These are phyloP conservation scores for Trididemnum nubilum DNA, from an alignment of 23 tunicate species.

Conservation along the genomic window DNA sequence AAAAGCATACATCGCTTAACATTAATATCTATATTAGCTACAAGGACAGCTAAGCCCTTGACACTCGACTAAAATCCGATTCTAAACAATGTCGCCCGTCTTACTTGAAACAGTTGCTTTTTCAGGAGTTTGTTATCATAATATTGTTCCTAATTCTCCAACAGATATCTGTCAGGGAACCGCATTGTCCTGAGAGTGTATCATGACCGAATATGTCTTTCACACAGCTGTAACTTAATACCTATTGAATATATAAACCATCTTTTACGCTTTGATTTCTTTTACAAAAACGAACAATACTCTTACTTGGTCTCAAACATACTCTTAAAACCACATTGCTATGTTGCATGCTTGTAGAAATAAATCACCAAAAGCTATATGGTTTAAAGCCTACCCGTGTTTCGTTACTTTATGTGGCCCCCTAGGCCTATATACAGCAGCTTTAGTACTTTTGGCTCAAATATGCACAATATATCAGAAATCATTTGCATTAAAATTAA, in stretches of 20 bases:
- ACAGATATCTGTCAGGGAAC: background rate
- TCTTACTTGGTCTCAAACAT: no score
- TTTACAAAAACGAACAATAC: no score
- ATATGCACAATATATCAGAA: no score
- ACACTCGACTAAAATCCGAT: background rate
- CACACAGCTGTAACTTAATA: background rate
- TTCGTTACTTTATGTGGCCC: no score
- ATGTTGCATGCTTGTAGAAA: no score
- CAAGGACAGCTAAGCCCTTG: background rate
- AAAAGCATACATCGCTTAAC: no score
- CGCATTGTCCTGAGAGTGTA: background rate
- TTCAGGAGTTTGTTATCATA: background rate
- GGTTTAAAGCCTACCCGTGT: no score
- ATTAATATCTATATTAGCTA: background rate
- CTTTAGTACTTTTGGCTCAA: no score
- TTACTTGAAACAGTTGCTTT: background rate
- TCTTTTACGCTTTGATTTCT: background rate
- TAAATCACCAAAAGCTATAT: no score
- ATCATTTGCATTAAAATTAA: no score
- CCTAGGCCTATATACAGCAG: no score
- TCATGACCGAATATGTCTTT: background rate
- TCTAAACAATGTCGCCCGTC: background rate
- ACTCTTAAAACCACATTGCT: no score
- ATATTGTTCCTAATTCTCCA: background rate
- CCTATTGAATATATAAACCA: background rate